Evolutionary conservation across 1,140 invertebrate genomes (phyloP), one percentile per base, ranked within the genome.

Genomic region (Orius insidiosus): DNA sequence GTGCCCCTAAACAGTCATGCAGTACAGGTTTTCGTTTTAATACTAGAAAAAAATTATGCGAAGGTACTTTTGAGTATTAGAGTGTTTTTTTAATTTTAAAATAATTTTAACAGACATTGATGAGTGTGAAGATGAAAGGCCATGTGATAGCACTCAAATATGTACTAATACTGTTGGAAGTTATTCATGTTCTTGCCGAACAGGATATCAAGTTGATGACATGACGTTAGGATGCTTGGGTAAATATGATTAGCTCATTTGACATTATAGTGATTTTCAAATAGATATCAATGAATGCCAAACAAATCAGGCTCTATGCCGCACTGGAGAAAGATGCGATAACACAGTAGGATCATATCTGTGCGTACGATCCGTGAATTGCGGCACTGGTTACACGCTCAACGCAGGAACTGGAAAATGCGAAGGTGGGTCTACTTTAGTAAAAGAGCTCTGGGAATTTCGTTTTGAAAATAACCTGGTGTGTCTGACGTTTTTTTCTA

Each of bases 321-420:
- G 73, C 0, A 58, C 71, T 3, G 72, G 71, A 4, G 85, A 92
- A 59, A 63, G 86, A 24, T 94, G 88, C 59, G 85, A 92, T 59
- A 94, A 94, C 57, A 89, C 83, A 0, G 68, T 87, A 14, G 88
- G 88, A 2, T 86, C 85, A 7, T 93, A 74, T 58, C 69, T 76
- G 10, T 94, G 90, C 59, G 76, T 87, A 10, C 60, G 85, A 34
- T 79, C 80, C 18, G 71, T 81, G 14, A 79, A 83, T 1, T 98
- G 94, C 63, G 94, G 94, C 0, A 98, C 92, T 0, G 94, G 95
- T 0, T 98, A 98, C 58, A 93, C 89, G 0, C 62, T 97, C 2
- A 93, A 97, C 58, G 78, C 82, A 5, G 72, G 77, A 7, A 84
- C 80, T 3, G 80, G 86, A 46, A 67, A 75, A 48, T 97, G 93